phyloP scores from a whole-genome alignment of 2,888 invertebrate genomes.

The Cheilosia vulpina region DNA sequence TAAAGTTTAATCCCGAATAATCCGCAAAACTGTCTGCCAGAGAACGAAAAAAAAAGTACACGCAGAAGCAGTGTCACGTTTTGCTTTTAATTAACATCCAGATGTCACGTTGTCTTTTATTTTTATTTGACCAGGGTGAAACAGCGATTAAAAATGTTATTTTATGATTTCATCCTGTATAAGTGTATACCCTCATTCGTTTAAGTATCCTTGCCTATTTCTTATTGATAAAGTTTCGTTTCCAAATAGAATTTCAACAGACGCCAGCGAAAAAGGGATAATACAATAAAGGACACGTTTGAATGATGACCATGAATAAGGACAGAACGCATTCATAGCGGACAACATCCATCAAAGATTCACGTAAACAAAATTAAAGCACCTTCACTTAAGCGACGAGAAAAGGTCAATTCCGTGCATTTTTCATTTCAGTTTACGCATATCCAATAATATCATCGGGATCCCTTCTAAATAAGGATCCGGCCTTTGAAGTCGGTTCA shows the following conservation, averaged over 20 bases:
- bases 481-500: too few relatives aligned
- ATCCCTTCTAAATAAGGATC: too few relatives aligned
- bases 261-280: neutral
- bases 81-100: slow-evolving; percentile 60
- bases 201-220: slow-evolving; percentile 1
- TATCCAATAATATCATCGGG: neutral
- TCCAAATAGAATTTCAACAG: too few relatives aligned
- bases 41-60: neutral
- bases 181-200: slow-evolving; percentile 7
- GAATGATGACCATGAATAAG: too few relatives aligned
- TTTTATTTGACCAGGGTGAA: neutral
- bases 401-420: neutral
- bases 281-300: neutral
- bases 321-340: too few relatives aligned
- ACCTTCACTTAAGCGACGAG: too few relatives aligned
- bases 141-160: neutral
- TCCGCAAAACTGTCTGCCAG: slow-evolving; percentile 21
- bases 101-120: slow-evolving; percentile 41
- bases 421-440: neutral
- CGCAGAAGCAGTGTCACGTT: slow-evolving; percentile 43
- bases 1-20: slow-evolving; percentile 36
- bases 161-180: slow-evolving; percentile 24
- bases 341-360: neutral
- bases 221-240: neutral
- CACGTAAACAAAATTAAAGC: neutral